phyloP scores from a whole-genome alignment of 2,113 vertebrate species.

The Platanista minor region DNA sequence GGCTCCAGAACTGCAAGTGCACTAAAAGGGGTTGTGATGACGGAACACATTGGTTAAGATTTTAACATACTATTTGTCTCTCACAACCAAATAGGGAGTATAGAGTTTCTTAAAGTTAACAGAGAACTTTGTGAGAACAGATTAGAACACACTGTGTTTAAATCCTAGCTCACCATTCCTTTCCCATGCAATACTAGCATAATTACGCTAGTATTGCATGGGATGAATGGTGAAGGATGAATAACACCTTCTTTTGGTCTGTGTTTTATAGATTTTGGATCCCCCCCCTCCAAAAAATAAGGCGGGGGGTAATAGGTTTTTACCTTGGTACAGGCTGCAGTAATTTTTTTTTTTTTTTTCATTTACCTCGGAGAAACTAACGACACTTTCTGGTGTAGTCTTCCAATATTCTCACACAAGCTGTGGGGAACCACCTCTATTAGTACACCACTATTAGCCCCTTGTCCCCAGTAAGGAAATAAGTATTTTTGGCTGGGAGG shows the following conservation, averaged over 20 bases:
- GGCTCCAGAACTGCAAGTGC: background rate
- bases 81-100: background rate
- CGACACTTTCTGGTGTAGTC: background rate
- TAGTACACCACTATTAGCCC: background rate
- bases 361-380: background rate
- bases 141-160: background rate
- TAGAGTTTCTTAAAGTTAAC: background rate
- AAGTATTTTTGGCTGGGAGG: background rate
- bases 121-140: background rate
- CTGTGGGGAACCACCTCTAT: background rate
- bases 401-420: background rate
- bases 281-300: accelerated
- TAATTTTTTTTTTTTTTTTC: background rate
- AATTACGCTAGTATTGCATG: no score
- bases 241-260: background rate
- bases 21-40: background rate
- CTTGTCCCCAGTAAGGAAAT: background rate
- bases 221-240: no score
- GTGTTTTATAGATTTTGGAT: background rate
- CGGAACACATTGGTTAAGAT: background rate
- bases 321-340: background rate
- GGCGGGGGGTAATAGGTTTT: background rate
- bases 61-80: background rate
- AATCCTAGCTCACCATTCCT: background rate
- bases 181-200: background rate